Base-by-base conservation (phyloP, 2,888 invertebrate genomes). In the Crocallis elinguaria region DNA sequence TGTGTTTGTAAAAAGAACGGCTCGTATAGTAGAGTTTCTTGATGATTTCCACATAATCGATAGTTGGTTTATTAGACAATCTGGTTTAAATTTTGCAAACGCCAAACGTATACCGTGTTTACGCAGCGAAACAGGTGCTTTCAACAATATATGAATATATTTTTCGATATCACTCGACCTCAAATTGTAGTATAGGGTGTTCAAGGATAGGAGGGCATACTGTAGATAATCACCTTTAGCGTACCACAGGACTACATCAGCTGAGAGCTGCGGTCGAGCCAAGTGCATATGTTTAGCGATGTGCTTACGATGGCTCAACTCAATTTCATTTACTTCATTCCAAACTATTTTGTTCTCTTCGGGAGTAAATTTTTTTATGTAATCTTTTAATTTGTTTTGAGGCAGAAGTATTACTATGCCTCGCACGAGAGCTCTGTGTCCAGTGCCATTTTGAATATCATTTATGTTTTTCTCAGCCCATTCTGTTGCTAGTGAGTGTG, bases 191-290 rank as follows among this genome's bases (percentile, higher is more conserved):
- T 77, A 77, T 54, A 86, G 73, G 8, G 84, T 73, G 12, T 71
- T 64, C 19, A 86, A 57, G 1, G 86, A 81, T 1, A 83, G 82
- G 13, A 83, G 65, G 17, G 80, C 74, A 45, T 71, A 82, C 46
- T 80, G 80, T 17, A 84, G 62, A 51, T 84, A 84, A 56, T 85
- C 86, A 23, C 85, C 85, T 59, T 80, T 81, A 8, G 84, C 76
- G 50, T 79, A 87, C 38, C 57, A 50, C 29, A 86, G 49, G 11
- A 86, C 61, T 3, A 64, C 56, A 25, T 80, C 74, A 2, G 78
- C 71, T 17, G 65, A 45, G 5, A 77, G 73, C 38, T 79, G 79
- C 11, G 86, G 86, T 16, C 86, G 73, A 27, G 79, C 75, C 11
- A 69, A 60, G 56, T 84, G 79, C 84, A 87, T 83, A 23, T 74